phyloP scores from a whole-genome alignment of 2,797 vertebrate genomes.

The Sphenopsis melanotis region DNA sequence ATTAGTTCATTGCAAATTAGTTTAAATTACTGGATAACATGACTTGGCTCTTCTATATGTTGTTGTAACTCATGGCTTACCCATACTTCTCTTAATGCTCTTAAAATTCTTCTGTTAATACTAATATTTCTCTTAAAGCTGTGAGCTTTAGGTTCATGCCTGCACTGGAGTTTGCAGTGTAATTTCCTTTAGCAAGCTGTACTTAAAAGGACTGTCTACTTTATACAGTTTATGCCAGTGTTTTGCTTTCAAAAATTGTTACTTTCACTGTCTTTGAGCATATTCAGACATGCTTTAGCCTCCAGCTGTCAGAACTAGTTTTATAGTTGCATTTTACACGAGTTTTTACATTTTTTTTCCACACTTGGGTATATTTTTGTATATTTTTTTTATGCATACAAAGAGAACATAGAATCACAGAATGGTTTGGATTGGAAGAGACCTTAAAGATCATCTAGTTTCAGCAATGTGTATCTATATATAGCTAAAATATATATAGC shows the following conservation, averaged over 20 bases:
- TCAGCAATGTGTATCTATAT: background rate
- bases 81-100: background rate
- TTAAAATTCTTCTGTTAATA: background rate
- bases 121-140: background rate
- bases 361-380: background rate
- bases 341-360: background rate
- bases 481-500: background rate
- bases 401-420: background rate
- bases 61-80: background rate
- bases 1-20: background rate
- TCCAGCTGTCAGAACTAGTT: background rate
- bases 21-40: background rate
- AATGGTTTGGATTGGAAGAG: background rate
- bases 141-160: background rate
- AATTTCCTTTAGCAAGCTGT: background rate
- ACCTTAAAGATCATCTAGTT: background rate
- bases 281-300: background rate
- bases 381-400: background rate
- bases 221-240: background rate
- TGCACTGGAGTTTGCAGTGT: background rate
- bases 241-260: background rate
- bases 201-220: background rate
- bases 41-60: background rate
- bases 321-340: background rate
- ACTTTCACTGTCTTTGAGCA: background rate